These are phyloP conservation scores for Plotosus lineatus DNA, from an alignment of 2,113 vertebrate species.

Conservation along the genomic window DNA sequence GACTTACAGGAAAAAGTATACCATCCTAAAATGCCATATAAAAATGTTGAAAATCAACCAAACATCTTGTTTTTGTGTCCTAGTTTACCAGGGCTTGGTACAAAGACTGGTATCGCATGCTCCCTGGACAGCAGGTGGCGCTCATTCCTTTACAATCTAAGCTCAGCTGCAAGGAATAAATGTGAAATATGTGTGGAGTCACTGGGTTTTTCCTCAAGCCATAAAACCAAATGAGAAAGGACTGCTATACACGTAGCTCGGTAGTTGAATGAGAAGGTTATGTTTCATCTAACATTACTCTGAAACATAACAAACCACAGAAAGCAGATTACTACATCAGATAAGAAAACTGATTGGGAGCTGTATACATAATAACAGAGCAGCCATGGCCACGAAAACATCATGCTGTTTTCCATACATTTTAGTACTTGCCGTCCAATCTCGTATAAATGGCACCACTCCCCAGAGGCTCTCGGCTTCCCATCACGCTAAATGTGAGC, in stretches of 20 bases:
- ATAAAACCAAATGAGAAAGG: slow-evolving; percentile 1
- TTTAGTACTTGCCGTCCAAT: slow-evolving; percentile 32
- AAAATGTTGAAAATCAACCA: neutral
- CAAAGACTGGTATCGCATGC: neutral
- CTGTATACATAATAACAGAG: neutral
- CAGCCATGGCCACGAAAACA: neutral
- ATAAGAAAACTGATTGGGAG: slow-evolving; percentile 14
- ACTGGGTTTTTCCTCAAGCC: slow-evolving; percentile 25
- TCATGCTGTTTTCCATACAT: neutral
- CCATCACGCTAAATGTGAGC: slow-evolving; percentile 22
- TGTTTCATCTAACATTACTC: neutral
- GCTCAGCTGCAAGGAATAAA: neutral
- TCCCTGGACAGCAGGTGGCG: slow-evolving; percentile 30
- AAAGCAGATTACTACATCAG: slow-evolving; percentile 8
- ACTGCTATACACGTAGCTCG: neutral
- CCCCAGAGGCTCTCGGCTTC: slow-evolving; percentile 38
- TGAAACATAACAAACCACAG: neutral
- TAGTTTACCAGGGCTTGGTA: neutral
- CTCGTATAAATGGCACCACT: slow-evolving; percentile 34
- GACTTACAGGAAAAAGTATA: neutral
- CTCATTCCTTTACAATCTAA: slow-evolving; percentile 8
- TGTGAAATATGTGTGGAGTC: slow-evolving; percentile 20
- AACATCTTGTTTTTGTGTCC: neutral
- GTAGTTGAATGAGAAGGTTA: slow-evolving; percentile 19
- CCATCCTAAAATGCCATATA: neutral